Percentiles rank a stretch among this genome's conserved stretches.
These are phyloP conservation scores for Drosophila seguyi DNA, from an alignment of 1,140 invertebrate genomes.

Conservation along the genomic window DNA sequence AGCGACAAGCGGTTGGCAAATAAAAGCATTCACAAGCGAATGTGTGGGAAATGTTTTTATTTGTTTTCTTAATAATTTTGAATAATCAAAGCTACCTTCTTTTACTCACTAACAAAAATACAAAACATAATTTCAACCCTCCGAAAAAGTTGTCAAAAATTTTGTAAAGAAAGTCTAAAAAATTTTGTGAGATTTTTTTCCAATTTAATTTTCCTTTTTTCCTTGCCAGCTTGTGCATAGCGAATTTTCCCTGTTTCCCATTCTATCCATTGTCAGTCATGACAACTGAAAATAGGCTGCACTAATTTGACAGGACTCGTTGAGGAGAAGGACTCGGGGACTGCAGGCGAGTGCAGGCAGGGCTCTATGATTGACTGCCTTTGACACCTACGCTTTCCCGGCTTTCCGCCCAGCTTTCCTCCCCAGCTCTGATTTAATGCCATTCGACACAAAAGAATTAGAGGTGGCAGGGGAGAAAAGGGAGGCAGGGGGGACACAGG, in stretches of 20 bases:
- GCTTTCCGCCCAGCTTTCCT: not conserved
- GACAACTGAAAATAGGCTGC: slow-evolving; percentile 42
- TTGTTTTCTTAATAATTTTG: slow-evolving; percentile 2
- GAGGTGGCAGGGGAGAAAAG: not conserved
- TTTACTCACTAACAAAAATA: not conserved
- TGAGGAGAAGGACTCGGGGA: not conserved
- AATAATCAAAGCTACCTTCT: not conserved
- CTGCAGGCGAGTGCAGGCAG: slow-evolving; percentile 27
- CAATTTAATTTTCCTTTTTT: not conserved
- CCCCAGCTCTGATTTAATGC: slow-evolving; percentile 3
- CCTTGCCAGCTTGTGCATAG: not conserved
- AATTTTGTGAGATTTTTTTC: not conserved
- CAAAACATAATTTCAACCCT: not conserved
- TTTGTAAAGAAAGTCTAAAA: not conserved
- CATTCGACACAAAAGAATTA: slow-evolving; percentile 23
- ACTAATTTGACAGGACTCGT: slow-evolving; percentile 57
- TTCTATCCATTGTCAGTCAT: not conserved
- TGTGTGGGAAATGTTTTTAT: not conserved
- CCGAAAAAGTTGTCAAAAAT: not conserved
- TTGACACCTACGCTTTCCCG: slow-evolving; percentile 21
- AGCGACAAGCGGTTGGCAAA: slow-evolving; percentile 64
- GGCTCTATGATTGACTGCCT: slow-evolving; percentile 36
- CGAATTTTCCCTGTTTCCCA: not conserved
- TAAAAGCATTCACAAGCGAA: slow-evolving; percentile 25
- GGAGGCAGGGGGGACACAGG: not conserved